phyloP scores from a whole-genome alignment of 2,113 vertebrate genomes.

The Pan troglodytes region NHGRI_mPanTro3-v2.1_pri NC_072407.2:105930001-105930500 shows the following conservation, averaged over 20 bases:
- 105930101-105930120: background rate
- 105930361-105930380: constrained; percentile 67
- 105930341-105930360: constrained; percentile 66
- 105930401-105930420: constrained; percentile 73
- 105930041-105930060: background rate
- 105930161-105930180: background rate
- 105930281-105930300: background rate
- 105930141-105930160: background rate
- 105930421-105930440: constrained; percentile 72
- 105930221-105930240: background rate
- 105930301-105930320: constrained; percentile 49
- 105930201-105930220: background rate
- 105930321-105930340: constrained; percentile 25
- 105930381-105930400: constrained; percentile 67
- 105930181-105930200: background rate
- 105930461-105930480: constrained; percentile 55
- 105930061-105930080: background rate
- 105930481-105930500: constrained; percentile 44
- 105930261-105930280: constrained; percentile 15
- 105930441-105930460: constrained; percentile 61
- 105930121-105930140: background rate
- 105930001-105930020: background rate
- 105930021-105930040: background rate
- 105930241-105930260: background rate
- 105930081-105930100: background rate